These are phyloP conservation scores for Pelosia muscerda DNA, from an alignment of 2,888 invertebrate genomes.

Conservation along the genomic window DNA sequence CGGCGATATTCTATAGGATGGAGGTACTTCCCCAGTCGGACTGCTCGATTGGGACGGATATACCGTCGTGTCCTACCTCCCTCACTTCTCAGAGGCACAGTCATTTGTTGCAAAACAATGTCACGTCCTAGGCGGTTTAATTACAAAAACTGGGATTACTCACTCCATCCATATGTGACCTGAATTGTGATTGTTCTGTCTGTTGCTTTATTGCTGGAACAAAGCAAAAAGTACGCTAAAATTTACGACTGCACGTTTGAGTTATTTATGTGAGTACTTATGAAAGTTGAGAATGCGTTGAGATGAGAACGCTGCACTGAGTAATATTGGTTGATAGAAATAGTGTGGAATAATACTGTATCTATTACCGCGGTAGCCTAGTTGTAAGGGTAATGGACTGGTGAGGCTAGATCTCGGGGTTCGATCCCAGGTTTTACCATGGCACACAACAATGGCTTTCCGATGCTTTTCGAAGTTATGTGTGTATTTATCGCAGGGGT, in stretches of 20 bases:
- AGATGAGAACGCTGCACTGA: not conserved
- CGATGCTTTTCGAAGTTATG: no score
- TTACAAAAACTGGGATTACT: constrained; percentile 64
- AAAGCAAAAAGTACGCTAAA: constrained; percentile 19
- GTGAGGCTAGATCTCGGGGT: no score
- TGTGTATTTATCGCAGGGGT: no score
- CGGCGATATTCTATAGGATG: no score
- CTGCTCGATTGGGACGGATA: no score
- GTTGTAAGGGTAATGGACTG: no score
- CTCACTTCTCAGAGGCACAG: constrained; percentile 40
- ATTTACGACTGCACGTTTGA: not conserved
- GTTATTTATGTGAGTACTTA: constrained; percentile 8
- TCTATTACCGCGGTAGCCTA: no score
- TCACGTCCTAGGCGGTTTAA: constrained; percentile 62
- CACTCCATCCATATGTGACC: constrained; percentile 44
- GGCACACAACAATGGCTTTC: no score
- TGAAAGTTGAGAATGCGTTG: constrained; percentile 8
- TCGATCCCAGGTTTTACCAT: no score
- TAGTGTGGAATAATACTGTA: not conserved
- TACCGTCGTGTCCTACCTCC: no score
- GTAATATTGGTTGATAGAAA: constrained; percentile 7
- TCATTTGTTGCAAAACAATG: constrained; percentile 61
- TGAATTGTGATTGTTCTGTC: constrained; percentile 42
- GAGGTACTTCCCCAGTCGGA: no score
- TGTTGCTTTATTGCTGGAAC: constrained; percentile 30